Base-by-base conservation (phyloP, 2,797 vertebrate species). In the Dendrocincla tyrannina region DNA sequence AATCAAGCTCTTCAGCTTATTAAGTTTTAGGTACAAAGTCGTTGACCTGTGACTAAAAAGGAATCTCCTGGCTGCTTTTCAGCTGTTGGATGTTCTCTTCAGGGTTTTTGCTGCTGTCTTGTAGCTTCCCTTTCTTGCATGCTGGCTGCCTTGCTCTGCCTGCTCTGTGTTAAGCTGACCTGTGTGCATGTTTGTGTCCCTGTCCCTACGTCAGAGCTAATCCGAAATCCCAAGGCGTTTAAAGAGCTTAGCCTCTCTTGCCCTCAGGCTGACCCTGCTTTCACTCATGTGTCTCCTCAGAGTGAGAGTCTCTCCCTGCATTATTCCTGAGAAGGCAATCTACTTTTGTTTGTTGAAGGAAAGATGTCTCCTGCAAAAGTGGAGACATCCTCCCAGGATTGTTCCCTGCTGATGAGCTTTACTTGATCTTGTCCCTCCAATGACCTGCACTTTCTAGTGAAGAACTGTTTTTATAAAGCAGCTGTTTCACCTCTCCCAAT, bases 151-250 rank as follows among this genome's bases (percentile, higher is more conserved):
- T 79, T 56, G 70, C 77, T 68, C 37, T 88, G 25, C 63, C 41
- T 35, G 28, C 60, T 47, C 8, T 28, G 16, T 35, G 44, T 82
- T 88, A 42, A 30, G 4, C 67, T 73, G 75, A 28, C 84, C 33
- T 4, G 20, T 73, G 39, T 11, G 20, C 2, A 0, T 5, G 0
- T 82, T 68, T 74, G 47, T 60, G 42, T 52, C 73, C 41, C 11
- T 4, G 23, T 69, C 7, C 4, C 12, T 72, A 50, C 3, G 0
- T 75, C 91, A 70, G 56, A 81, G 69, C 88, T 94, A 41, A 56
- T 86, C 93, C 82, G 39, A 93, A 93, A 92, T 85, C 87, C 86
- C 66, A 68, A 81, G 87, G 46, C 20, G 6, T 89, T 92, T 87
- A 49, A 77, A 85, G 69, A 80, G 49, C n/a, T 96, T 74, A 92